phyloP scores from a whole-genome alignment of 2,888 invertebrate species.

The Diarsia brunnea region DNA sequence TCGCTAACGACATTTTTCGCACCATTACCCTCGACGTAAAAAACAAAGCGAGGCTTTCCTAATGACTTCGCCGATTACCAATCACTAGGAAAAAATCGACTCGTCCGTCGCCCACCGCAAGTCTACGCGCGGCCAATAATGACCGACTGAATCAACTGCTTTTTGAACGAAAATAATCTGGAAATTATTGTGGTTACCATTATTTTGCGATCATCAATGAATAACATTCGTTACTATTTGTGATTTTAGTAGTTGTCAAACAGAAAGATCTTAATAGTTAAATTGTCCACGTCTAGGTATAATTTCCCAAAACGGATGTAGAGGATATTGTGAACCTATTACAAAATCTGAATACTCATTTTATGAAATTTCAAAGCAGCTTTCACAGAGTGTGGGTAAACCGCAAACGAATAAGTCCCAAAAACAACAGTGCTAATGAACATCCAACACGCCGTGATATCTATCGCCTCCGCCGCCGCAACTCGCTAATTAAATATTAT shows the following conservation, averaged over 20 bases:
- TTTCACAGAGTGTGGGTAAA: constrained; percentile 7
- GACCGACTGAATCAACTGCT: constrained; percentile 52
- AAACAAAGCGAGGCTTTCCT: constrained; percentile 81
- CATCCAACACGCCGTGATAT: constrained; percentile 70
- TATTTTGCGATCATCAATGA: constrained; percentile 16
- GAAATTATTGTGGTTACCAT: constrained; percentile 26
- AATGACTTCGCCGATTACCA: constrained; percentile 87
- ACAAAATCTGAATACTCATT: neutral
- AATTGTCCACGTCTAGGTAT: neutral
- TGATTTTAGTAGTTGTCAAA: neutral
- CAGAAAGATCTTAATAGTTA: neutral
- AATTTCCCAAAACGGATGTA: neutral
- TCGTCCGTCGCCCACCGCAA: constrained; percentile 57
- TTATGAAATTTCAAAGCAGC: constrained; percentile 6
- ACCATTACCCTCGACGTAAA: constrained; percentile 83
- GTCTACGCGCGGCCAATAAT: constrained; percentile 44
- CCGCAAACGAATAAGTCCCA: constrained; percentile 43
- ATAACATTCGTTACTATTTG: neutral
- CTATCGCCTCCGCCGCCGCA: constrained; percentile 64
- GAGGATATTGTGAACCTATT: neutral
- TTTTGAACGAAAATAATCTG: constrained; percentile 38
- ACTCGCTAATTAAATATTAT: constrained; percentile 84
- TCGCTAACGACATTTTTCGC: constrained; percentile 84
- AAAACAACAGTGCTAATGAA: constrained; percentile 60
- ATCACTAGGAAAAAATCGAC: constrained; percentile 80